Base-by-base conservation (phyloP, 2,113 vertebrate species). In the Muscicapa adusta region DNA sequence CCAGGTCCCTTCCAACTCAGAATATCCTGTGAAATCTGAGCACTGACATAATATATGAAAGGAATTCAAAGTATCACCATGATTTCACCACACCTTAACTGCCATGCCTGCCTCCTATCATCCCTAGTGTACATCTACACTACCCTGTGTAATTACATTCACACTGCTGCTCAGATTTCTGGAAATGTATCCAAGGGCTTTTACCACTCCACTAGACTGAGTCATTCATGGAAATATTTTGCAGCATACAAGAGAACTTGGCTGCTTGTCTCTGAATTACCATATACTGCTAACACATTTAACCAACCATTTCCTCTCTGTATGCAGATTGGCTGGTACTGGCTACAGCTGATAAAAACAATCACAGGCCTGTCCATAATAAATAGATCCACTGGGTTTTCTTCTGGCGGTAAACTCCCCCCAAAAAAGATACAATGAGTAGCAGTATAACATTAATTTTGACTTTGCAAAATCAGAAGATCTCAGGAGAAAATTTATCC, bases 191-290 rank as follows among this genome's bases (percentile, higher is more conserved):
- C 79, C 50, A 77, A 79, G 40, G 57, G 40, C 50, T 92, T 93
- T 70, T 83, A 92, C 85, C 66, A 68, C 78, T 88, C 71, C 36
- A 43, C 57, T 26, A 43, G 53, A 71, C 45, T 76, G 85, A 96
- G 71, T 88, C 91, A 94, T 85, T 85, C 82, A 90, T 10, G 38
- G 85, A 94, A 94, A 90, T 93, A 73, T 29, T 90, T 56, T 94
- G 51, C 51, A 82, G 70, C 0, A 0, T 58, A 71, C 43, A 84
- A 78, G 74, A 70, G 78, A 85, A 94, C 54, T 78, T 95, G 93
- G 62, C 79, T 91, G 71, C 73, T 83, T 33, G 3, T 85, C 62
- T 70, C 85, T 90, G 71, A 90, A 95, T 88, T 81, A 54, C 77
- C 85, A 85, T 60, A 68, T 4, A 48, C 58, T 83, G 79, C 85